phyloP scores from a whole-genome alignment of 2,888 invertebrate genomes.

The Carcina quercana region DNA sequence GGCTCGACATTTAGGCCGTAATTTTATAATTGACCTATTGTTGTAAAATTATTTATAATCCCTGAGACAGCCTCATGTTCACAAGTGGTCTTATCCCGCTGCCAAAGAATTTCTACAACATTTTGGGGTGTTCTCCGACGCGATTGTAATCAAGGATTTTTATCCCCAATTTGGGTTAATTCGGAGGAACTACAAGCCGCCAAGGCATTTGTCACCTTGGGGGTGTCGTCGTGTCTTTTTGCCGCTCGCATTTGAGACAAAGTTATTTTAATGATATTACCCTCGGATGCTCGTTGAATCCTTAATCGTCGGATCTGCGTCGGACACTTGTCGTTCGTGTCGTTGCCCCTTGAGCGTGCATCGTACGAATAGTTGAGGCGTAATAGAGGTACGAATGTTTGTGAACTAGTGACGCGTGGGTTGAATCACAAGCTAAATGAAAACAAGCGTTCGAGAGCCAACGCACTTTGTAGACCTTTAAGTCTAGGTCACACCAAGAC shows the following conservation, averaged over 20 bases:
- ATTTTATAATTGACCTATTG: too few relatives aligned
- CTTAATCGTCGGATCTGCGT: constrained; percentile 56
- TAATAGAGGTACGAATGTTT: constrained; percentile 58
- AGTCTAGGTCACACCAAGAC: too few relatives aligned
- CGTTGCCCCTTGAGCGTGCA: constrained; percentile 66
- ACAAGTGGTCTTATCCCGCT: too few relatives aligned
- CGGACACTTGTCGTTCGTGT: constrained; percentile 47
- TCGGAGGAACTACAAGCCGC: constrained; percentile 44
- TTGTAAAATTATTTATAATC: too few relatives aligned
- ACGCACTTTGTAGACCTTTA: too few relatives aligned
- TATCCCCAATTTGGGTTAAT: constrained; percentile 46
- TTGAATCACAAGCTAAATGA: constrained; percentile 68
- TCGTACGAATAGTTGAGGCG: constrained; percentile 63
- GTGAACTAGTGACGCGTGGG: constrained; percentile 67
- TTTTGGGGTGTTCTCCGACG: too few relatives aligned
- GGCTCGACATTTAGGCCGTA: too few relatives aligned
- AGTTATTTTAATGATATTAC: constrained; percentile 74
- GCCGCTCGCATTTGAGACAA: constrained; percentile 61
- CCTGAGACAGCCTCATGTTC: too few relatives aligned
- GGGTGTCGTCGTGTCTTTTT: constrained; percentile 60
- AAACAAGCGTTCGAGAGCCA: constrained; percentile 56
- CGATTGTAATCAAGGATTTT: too few relatives aligned
- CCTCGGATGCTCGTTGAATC: constrained; percentile 66
- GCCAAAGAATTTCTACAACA: too few relatives aligned
- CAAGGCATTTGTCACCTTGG: constrained; percentile 65